Evolutionary conservation across 2,797 vertebrate species (phyloP), one percentile per base, ranked within the genome.

Genomic region (Poecilia picta): DNA sequence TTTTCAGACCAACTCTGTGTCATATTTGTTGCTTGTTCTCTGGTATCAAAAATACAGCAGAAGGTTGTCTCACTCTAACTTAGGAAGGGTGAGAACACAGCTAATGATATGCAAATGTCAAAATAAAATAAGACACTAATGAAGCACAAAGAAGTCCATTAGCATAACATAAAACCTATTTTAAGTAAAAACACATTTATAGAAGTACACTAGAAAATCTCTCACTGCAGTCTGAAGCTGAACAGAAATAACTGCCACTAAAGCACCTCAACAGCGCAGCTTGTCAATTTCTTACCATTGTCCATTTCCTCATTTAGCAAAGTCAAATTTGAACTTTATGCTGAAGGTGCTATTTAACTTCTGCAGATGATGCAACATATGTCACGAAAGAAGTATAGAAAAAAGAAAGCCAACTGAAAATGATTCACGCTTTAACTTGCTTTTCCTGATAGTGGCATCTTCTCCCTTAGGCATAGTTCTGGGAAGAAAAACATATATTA

Each of bases 281-380:
- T 78, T 15, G 23, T 53, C 36, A 72, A 74, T 77, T 70, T 79
- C 39, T 75, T 83, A 82, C 64, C 68, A 84, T 47, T 83, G 73
- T 55, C 78, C 83, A 86, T 82, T 91, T 91, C 88, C 87, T 77
- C 82, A 80, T 86, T 87, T 78, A 68, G 31, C 45, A 59, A 81
- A 81, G 31, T 51, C 78, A 79, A 84, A 43, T 1, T 25, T 80
- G 39, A 74, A 77, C 13, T 82, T 82, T 76, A 33, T 85, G 84
- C 83, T 91, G 85, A 89, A 87, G 66, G 70, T 79, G 81, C 83
- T 83, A 79, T 86, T 89, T 64, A 75, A 66, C 51, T 82, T 85
- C 77, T 23, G 68, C 15, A 49, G 3, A 5, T 55, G 66, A 71
- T 46, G 79, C 18, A 79, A 73, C 45, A 43, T 72, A n/a, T 57